Evolutionary conservation across 2,888 invertebrate species (phyloP).

Genomic region (Zygogramma bicolorata): DNA sequence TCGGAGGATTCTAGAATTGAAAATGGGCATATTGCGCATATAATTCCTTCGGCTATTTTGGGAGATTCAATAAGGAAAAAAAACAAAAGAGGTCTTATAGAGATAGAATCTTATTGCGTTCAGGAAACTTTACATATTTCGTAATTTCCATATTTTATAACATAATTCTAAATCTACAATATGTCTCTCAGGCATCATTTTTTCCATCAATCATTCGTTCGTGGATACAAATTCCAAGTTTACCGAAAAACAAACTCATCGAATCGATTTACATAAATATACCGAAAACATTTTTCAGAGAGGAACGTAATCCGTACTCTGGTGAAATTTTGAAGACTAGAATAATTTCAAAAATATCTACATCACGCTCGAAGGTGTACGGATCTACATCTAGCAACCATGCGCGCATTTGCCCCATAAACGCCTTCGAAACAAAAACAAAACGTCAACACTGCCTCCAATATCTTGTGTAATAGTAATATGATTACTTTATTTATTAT

Average conservation of each 20-base stretch:
- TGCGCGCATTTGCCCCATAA: slow-evolving; percentile 55
- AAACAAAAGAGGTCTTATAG: slow-evolving; percentile 45
- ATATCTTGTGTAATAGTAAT: slow-evolving; percentile 33
- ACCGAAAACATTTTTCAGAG: slow-evolving; percentile 59
- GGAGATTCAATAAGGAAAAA: not conserved
- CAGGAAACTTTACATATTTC: slow-evolving; percentile 69
- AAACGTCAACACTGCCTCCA: slow-evolving; percentile 50
- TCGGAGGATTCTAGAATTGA: no score
- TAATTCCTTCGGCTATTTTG: not conserved
- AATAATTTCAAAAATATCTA: slow-evolving; percentile 61
- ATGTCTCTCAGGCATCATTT: slow-evolving; percentile 48
- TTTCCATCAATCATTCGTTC: slow-evolving; percentile 37
- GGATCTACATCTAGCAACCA: slow-evolving; percentile 55
- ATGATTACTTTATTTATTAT: slow-evolving; percentile 54
- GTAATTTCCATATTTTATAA: slow-evolving; percentile 63
- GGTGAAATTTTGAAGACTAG: slow-evolving; percentile 61
- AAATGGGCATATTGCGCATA: no score
- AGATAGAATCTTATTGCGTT: slow-evolving; percentile 71
- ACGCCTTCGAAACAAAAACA: slow-evolving; percentile 45
- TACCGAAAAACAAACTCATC: slow-evolving; percentile 55
- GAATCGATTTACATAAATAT: slow-evolving; percentile 59
- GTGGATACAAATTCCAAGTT: slow-evolving; percentile 55
- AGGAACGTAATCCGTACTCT: slow-evolving; percentile 68
- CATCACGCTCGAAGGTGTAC: slow-evolving; percentile 58
- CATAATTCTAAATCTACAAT: slow-evolving; percentile 62